Evolutionary conservation across 2,888 invertebrate species (phyloP), one percentile per base, ranked within the genome.

Genomic region (Proisotoma minuta): DNA sequence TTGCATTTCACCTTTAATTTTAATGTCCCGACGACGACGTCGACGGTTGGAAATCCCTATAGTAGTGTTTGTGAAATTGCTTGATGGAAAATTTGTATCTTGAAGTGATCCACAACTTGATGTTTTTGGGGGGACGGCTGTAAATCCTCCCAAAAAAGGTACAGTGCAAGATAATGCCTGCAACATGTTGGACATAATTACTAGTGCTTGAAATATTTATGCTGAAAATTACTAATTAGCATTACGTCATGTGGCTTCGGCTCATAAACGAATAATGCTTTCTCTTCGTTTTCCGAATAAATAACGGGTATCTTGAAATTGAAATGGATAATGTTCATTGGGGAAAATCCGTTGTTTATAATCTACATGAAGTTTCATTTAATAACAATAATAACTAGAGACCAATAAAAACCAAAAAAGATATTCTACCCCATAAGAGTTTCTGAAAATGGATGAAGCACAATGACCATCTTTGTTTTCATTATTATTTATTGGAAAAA

Each of bases 301-400:
- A 12, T 51, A 20, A 27, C 26, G 12, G 51, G 51, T 2, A 51
- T 51, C 28, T 26, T 8, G 18, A 51, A 51, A n/a, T 3, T 27
- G 2, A 51, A 3, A n/a, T 51, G 24, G 12, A 51, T n/a, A 4
- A n/a, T 15, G 3, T 51, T 27, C n/a, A 51, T 2, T 15, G 51
- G 51, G 8, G 51, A 51, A n/a, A 27, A n/a, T 24, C 51, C 51
- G 28, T 26, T 27, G 28, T 51, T 51, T 5, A 51, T 27, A 5
- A 51, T 51, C 51, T 51, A 8, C 43, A 43, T 4, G 34, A 15
- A 34, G 15, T 34, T 15, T 10, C 15, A 10, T 34, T 34, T 34
- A 10, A 34, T 34, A 8, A 34, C 8, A 34, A 15, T 10, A 10
- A 10, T 15, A 34, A 34, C 34, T 34, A 8, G 8, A 10, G 34